Evolutionary conservation across 2,797 vertebrate species (phyloP), one percentile per base, ranked within the genome.

Genomic region (Lophura swinhoii): DNA sequence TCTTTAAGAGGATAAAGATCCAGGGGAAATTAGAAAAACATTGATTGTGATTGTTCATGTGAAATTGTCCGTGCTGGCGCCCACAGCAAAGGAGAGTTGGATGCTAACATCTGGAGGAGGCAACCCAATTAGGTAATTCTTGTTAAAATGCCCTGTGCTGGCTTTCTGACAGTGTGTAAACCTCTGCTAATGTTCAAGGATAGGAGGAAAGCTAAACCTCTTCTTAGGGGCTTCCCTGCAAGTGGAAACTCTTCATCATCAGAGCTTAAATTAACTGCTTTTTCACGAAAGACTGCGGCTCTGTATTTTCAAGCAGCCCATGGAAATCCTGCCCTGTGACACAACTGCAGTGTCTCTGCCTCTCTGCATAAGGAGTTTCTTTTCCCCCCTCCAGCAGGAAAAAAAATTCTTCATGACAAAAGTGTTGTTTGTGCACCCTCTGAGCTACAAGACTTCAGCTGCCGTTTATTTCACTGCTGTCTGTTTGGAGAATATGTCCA

Each of bases 71-170:
- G 21, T 81, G 62, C 58, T 67, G 53, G 62, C 29, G 26, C 7
- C 12, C 67, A 2, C 1, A 4, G 43, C 21, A n/a, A 13, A 48
- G 75, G 43, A 63, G 53, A 64, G 56, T 68, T 62, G 16, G 33
- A 11, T 35, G 23, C 37, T 59, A 23, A 70, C 21, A 23, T 21
- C 43, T 1, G 2, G 48, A 55, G 66, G 58, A 70, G 85, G 64
- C 33, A 77, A 7, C 21, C 31, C 44, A 37, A 3, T 41, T 59
- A 46, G 22, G 39, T 12, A 79, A 28, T 35, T 41, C 20, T 53
- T 64, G 49, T 31, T 87, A 28, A 89, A 87, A 28, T 11, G 7
- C 37, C 37, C 44, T 0, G 1, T 43, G 31, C 33, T 51, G 0
- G 0, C 41, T 29, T 68, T 66, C 53, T 77, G 59, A 51, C 21